A percentile compares a stretch with the other conserved stretches of the same genome.
Conservation (phyloP, 2,888 invertebrate genomes). For the Trachelus troglodyta region DNA sequence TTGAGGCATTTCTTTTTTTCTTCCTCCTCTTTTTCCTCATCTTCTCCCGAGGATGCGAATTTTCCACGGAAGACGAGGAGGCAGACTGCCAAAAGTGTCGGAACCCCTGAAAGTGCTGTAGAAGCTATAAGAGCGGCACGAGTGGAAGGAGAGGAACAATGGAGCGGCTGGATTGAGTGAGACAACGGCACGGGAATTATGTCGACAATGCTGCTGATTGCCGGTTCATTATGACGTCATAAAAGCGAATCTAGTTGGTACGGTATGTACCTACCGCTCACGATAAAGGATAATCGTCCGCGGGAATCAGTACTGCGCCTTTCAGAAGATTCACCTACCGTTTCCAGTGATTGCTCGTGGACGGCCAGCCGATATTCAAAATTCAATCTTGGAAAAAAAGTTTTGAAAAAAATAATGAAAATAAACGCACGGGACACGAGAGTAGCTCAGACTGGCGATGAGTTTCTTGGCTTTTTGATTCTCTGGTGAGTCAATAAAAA, state of each 20-base stretch:
- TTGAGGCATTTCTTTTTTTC: not conserved
- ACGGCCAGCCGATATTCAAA: not conserved
- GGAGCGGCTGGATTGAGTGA: constrained; percentile 43
- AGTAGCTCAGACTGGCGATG: too few species aligned
- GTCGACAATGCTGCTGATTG: constrained; percentile 65
- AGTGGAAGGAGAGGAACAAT: constrained; percentile 32
- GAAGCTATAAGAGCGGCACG: constrained; percentile 13
- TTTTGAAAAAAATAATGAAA: constrained; percentile 6
- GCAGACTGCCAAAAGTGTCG: too few species aligned
- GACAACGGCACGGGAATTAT: constrained; percentile 63
- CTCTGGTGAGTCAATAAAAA: not conserved
- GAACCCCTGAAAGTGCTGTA: not conserved
- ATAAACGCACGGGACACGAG: not conserved
- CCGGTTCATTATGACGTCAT: constrained; percentile 65
- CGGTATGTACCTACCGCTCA: constrained; percentile 45
- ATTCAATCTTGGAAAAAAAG: constrained; percentile 13
- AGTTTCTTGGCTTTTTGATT: too few species aligned
- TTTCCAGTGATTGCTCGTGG: too few species aligned
- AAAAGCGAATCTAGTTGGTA: constrained; percentile 61
- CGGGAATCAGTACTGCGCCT: constrained; percentile 35
- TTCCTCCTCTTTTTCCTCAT: not conserved
- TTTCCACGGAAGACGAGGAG: too few species aligned
- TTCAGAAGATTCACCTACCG: constrained; percentile 22
- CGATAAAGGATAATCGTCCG: constrained; percentile 56
- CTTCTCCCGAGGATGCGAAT: not conserved